Percentiles rank a stretch among this genome's conserved stretches.
phyloP scores from a whole-genome alignment of 2,888 invertebrate species.

The Vannuccia rotundouncinata region DNA sequence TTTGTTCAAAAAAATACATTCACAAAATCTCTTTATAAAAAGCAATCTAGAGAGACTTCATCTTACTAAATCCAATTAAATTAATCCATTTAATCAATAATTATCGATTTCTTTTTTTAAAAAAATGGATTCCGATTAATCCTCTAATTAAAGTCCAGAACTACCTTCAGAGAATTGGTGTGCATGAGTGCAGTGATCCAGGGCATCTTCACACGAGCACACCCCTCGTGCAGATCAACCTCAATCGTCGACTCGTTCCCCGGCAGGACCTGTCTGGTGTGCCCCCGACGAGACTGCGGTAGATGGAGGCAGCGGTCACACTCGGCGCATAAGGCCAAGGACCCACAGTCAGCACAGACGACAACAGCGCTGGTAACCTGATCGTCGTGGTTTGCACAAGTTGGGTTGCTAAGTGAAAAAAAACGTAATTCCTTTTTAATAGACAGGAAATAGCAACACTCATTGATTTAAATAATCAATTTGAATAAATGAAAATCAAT shows the following conservation, averaged over 20 bases:
- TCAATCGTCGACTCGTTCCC: constrained; percentile 83
- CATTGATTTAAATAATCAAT: too few species aligned
- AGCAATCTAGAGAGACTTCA: too few species aligned
- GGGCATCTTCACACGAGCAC: constrained; percentile 87
- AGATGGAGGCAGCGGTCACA: constrained; percentile 91
- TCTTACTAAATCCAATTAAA: too few species aligned
- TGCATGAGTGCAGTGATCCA: constrained; percentile 89
- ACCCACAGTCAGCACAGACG: constrained; percentile 78
- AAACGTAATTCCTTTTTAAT: too few species aligned
- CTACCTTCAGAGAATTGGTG: constrained; percentile 75
- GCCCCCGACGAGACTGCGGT: constrained; percentile 74
- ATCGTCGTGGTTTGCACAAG: constrained; percentile 91
- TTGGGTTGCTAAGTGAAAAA: constrained; percentile 37
- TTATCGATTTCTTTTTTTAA: too few species aligned
- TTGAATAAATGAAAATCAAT: too few species aligned
- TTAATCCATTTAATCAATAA: too few species aligned
- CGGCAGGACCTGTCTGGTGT: constrained; percentile 65
- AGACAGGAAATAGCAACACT: too few species aligned
- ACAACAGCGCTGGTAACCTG: constrained; percentile 83
- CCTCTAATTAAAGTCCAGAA: too few species aligned
- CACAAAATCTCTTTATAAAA: too few species aligned
- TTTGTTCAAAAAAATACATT: too few species aligned
- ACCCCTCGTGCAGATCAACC: constrained; percentile 84
- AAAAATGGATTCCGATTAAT: too few species aligned
- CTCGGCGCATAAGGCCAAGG: constrained; percentile 70